A percentile compares a stretch with the other conserved stretches of the same genome.
Evolutionary conservation across 2,113 vertebrate genomes (phyloP).

Genomic region (Chroicocephalus ridibundus): DNA sequence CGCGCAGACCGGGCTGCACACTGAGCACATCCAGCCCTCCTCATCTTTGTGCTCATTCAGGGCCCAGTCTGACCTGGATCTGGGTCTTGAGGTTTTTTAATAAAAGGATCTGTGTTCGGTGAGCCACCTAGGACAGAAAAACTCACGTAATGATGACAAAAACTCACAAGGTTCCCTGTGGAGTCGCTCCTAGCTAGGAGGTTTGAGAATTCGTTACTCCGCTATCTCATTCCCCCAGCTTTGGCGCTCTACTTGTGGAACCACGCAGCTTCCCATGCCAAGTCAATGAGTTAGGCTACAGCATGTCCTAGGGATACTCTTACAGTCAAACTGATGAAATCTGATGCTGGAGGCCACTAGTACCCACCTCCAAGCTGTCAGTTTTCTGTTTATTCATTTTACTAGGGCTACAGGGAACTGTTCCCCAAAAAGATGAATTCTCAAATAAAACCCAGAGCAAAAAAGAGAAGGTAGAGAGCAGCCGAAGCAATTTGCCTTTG

Average conservation of each 20-base stretch:
- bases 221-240: neutral
- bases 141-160: neutral
- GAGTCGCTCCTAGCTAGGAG: neutral
- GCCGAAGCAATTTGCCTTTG: neutral
- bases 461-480: neutral
- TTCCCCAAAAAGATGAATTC: neutral
- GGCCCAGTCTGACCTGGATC: neutral
- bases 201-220: neutral
- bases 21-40: neutral
- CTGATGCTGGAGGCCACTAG: neutral
- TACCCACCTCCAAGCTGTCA: neutral
- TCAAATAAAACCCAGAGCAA: neutral
- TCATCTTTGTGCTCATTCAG: neutral
- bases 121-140: neutral
- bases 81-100: neutral
- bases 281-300: neutral
- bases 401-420: neutral
- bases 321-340: neutral
- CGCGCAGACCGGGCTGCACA: neutral
- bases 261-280: neutral
- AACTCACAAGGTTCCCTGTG: neutral
- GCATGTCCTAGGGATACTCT: neutral
- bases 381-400: neutral
- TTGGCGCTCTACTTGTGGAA: neutral
- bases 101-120: rapidly evolving